Percentiles rank a stretch among this genome's conserved stretches.
These are phyloP conservation scores for Okamejei kenojei DNA, from an alignment of 2,797 vertebrate species.

Conservation along the genomic window DNA sequence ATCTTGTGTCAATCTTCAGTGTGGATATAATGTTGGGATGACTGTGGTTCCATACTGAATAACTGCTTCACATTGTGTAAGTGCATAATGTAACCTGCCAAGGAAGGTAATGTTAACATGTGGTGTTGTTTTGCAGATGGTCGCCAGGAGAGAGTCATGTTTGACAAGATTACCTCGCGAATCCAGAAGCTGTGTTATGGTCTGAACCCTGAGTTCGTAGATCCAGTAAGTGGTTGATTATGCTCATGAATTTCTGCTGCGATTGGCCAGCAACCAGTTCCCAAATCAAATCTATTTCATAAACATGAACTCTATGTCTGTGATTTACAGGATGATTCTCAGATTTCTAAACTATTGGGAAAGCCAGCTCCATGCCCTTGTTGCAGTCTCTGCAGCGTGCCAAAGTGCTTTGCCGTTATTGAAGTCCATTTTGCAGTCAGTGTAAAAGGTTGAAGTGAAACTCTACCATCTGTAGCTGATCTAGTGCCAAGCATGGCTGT, in stretches of 20 bases:
- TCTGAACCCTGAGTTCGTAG: slow-evolving; percentile 92
- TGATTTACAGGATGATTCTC: neutral
- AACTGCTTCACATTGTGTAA: no score
- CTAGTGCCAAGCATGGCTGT: no score
- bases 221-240: slow-evolving; percentile 66
- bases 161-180: slow-evolving; percentile 92
- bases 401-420: neutral
- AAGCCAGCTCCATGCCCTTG: neutral
- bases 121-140: slow-evolving; percentile 64
- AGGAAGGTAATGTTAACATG: neutral
- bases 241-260: neutral
- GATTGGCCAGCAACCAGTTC: neutral
- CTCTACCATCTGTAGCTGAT: no score
- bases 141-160: slow-evolving; percentile 93
- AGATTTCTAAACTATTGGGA: neutral
- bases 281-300: neutral
- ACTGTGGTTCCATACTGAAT: no score
- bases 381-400: neutral
- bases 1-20: neutral
- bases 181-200: slow-evolving; percentile 98
- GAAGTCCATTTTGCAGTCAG: no score
- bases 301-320: neutral
- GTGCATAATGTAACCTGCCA: neutral
- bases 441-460: no score
- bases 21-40: neutral